Evolutionary conservation across 2,113 vertebrate genomes (phyloP).

Genomic region (Oceanodroma tethys): DNA sequence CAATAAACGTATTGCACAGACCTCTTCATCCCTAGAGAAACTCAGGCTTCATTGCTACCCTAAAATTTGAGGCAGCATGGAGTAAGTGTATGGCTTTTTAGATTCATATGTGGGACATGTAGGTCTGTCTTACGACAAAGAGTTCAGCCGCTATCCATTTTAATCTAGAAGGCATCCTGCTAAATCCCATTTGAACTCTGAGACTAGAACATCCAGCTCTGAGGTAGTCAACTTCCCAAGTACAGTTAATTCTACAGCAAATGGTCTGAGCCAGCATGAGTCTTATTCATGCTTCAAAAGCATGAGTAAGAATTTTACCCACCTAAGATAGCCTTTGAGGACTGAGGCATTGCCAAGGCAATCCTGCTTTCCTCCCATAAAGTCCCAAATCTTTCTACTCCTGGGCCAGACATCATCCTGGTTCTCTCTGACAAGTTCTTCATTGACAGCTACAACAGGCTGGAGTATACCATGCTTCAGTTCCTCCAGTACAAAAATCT

Average conservation of each 20-base stretch:
- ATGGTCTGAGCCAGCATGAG: not conserved
- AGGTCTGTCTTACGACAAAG: not conserved
- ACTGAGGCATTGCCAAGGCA: not conserved
- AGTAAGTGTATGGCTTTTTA: not conserved
- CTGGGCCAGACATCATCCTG: not conserved
- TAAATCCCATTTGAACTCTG: not conserved
- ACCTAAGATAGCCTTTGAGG: not conserved
- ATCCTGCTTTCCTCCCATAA: not conserved
- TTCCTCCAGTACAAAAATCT: not conserved
- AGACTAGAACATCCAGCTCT: not conserved
- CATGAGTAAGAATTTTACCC: not conserved
- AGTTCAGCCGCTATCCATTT: not conserved
- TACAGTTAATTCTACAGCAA: not conserved
- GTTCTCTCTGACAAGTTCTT: not conserved
- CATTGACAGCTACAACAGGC: not conserved
- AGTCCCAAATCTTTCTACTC: not conserved
- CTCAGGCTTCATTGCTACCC: not conserved
- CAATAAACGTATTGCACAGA: not conserved
- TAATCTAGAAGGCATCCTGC: not conserved
- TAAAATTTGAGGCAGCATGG: not conserved
- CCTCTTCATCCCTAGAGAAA: not conserved
- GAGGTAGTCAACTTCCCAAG: not conserved
- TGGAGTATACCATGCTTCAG: not conserved
- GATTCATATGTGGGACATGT: not conserved
- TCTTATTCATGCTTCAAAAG: not conserved